Percentiles rank a stretch among this genome's conserved stretches.
phyloP scores from a whole-genome alignment of 1,140 invertebrate species.

The Nephila pilipes region DNA sequence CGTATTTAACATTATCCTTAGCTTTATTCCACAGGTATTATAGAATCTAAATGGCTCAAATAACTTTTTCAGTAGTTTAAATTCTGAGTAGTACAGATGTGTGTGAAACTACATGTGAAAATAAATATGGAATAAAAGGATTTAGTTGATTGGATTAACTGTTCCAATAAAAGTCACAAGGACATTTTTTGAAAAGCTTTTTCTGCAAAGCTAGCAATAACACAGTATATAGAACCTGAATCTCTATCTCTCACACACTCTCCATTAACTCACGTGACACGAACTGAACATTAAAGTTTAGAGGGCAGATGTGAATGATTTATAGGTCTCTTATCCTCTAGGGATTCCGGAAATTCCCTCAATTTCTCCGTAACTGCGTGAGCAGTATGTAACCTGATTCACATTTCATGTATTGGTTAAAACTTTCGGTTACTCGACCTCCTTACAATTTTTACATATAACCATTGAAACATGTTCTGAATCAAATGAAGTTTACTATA shows the following conservation, averaged over 20 bases:
- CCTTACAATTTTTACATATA: background rate
- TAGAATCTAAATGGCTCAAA: no score
- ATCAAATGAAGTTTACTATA: background rate
- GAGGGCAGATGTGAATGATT: background rate
- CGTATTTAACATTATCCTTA: no score
- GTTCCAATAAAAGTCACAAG: no score
- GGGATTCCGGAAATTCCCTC: constrained; percentile 4
- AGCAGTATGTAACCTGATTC: background rate
- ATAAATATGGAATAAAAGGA: background rate
- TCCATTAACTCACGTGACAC: background rate
- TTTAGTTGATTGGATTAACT: background rate
- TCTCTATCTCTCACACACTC: background rate
- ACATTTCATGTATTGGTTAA: background rate
- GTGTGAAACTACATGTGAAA: background rate
- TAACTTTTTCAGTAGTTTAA: no score
- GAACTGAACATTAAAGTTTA: background rate
- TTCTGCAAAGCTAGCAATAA: background rate
- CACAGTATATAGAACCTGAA: background rate
- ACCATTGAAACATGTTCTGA: background rate
- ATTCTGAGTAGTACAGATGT: no score
- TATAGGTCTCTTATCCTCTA: background rate
- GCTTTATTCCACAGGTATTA: no score
- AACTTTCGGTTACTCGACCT: background rate
- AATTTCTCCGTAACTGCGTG: background rate
- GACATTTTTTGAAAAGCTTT: background rate